Evolutionary conservation across 2,113 vertebrate species (phyloP), one percentile per base, ranked within the genome.

Genomic region (Oryzias woworae): DNA sequence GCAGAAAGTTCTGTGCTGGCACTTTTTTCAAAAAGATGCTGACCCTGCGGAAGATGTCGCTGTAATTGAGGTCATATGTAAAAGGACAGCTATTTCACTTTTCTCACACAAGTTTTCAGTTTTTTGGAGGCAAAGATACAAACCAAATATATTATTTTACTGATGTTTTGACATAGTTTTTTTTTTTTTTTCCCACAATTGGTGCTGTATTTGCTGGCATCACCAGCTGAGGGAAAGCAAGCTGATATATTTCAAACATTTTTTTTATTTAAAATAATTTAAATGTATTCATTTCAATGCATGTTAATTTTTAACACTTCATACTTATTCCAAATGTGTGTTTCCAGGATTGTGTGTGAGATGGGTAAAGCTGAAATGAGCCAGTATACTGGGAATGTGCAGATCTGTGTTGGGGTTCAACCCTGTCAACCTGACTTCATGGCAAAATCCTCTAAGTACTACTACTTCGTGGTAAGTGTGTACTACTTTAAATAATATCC

Each of bases 391-490:
- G 95, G 96, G 58, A 95, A 95, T 0, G 94, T 98, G 77, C 93
- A 99, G 79, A 95, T 99, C 83, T 99, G 97, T 0, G 95, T 99
- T 53, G 92, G 94, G 0, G 93, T 96, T 54, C 91, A 94, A 0
- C 94, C 95, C 59, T 99, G 97, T 82, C 92, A 86, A 59, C 91
- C 93, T 0, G 94, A 98, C 65, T 99, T 97, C 85, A 95, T 92
- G 93, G 97, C 96, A 73, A 94, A 92, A 48, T 96, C 95, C 24
- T 95, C 95, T 0, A 95, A 97, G 82, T 94, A 95, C 61, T 99
- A 98, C 80, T 98, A 96, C 77, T 99, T 99, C 83, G 96, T 97
- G 96, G 97, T 99, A 87, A 95, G 96, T 94, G 44, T 49, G 1
- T 44, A 0, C 50, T 53, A 71, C 56, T 36, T 28, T 53, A 2